A percentile compares a stretch with the other conserved stretches of the same genome.
These are phyloP conservation scores for Promerops cafer DNA, from an alignment of 2,113 vertebrate genomes.

Conservation along the genomic window DNA sequence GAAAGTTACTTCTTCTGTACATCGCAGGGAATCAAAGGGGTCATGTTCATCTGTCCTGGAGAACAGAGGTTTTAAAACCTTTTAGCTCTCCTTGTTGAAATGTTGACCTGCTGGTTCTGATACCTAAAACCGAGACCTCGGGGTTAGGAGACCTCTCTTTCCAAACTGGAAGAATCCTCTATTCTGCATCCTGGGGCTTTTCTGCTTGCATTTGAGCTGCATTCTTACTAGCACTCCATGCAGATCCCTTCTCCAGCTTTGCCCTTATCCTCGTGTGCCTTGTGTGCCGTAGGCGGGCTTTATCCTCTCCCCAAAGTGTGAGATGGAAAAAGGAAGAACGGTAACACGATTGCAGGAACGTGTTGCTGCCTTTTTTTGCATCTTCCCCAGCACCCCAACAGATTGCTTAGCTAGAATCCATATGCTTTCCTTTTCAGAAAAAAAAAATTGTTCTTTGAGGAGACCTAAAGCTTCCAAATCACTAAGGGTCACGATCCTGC, in stretches of 20 bases:
- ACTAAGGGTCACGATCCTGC: not conserved
- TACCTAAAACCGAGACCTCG: not conserved
- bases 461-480: not conserved
- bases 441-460: not conserved
- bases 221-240: not conserved
- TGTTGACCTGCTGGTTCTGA: not conserved
- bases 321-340: constrained; percentile 21
- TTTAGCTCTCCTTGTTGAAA: not conserved
- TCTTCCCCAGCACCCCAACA: not conserved
- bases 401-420: not conserved
- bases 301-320: constrained; percentile 21
- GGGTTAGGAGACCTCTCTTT: not conserved
- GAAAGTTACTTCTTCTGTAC: not conserved
- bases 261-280: constrained; percentile 16
- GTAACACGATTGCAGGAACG: not conserved
- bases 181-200: not conserved
- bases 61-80: not conserved
- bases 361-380: constrained; percentile 26
- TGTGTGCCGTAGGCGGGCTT: not conserved
- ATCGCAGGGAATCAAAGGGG: not conserved
- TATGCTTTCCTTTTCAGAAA: constrained; percentile 1
- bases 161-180: not conserved
- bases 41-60: not conserved
- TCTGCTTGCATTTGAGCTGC: not conserved
- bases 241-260: not conserved